These are phyloP conservation scores for Labeo catla DNA, from an alignment of 2,113 vertebrate genomes.

Conservation along the genomic window DNA sequence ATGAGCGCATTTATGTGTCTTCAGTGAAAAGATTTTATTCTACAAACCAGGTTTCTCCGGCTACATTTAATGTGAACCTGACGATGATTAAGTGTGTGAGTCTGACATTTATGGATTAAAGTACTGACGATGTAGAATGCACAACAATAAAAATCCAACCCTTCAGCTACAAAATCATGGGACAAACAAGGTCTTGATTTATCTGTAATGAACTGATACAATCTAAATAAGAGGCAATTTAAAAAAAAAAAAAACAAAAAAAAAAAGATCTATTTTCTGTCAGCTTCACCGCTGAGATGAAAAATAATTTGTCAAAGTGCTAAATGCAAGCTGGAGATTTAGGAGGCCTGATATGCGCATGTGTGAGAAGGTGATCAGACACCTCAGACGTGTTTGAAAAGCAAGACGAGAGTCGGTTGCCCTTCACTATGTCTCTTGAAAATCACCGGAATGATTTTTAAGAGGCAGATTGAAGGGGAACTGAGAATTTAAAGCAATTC, in stretches of 20 bases:
- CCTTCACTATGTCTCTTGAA: slow-evolving; percentile 21
- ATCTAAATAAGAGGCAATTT: slow-evolving; percentile 20
- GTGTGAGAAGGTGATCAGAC: slow-evolving; percentile 1
- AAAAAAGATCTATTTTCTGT: not conserved
- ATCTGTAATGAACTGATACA: not conserved
- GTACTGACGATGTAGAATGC: too few relatives aligned
- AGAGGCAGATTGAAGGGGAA: not conserved
- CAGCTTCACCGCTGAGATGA: slow-evolving; percentile 18
- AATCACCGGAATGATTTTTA: slow-evolving; percentile 1
- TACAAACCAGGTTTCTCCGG: not conserved
- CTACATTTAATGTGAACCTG: not conserved
- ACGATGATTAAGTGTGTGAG: not conserved
- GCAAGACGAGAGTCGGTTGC: not conserved
- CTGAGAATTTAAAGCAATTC: not conserved
- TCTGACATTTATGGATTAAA: too few relatives aligned
- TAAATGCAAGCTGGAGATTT: slow-evolving; percentile 4
- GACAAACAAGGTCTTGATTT: not conserved
- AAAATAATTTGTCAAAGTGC: not conserved
- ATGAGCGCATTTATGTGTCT: not conserved
- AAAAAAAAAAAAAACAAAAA: not conserved
- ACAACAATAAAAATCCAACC: not conserved
- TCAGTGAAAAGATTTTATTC: not conserved
- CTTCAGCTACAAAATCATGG: not conserved
- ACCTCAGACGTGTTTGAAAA: not conserved
- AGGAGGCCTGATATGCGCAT: not conserved